These are phyloP conservation scores for Ctenicera cuprea DNA, from an alignment of 2,888 invertebrate species.

Conservation along the genomic window DNA sequence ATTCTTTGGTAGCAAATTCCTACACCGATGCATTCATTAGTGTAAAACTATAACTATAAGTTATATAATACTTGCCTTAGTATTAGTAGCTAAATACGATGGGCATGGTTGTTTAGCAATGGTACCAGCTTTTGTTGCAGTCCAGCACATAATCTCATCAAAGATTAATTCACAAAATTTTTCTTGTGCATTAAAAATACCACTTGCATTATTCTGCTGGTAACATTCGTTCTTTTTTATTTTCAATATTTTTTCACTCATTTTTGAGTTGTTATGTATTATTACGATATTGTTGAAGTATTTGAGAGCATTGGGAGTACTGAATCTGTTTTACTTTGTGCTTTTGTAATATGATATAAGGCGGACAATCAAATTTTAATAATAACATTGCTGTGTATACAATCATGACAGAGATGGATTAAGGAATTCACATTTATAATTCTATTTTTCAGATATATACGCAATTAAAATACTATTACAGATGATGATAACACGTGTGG, in stretches of 20 bases:
- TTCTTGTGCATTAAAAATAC: slow-evolving; percentile 27
- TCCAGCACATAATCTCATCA: slow-evolving; percentile 76
- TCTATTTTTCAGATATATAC: not conserved
- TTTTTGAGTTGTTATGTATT: not conserved
- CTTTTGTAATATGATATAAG: slow-evolving; percentile 43
- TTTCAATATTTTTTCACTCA: slow-evolving; percentile 40
- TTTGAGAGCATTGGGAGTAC: not conserved
- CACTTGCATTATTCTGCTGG: slow-evolving; percentile 18
- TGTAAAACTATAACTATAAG: slow-evolving; percentile 10
- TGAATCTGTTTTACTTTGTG: slow-evolving; percentile 1
- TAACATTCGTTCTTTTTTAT: slow-evolving; percentile 47
- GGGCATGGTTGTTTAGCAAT: slow-evolving; percentile 72
- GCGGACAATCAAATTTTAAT: slow-evolving; percentile 45
- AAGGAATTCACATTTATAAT: slow-evolving; percentile 3
- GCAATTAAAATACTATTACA: not conserved
- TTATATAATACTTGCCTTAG: slow-evolving; percentile 57
- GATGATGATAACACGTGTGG: slow-evolving; percentile 3
- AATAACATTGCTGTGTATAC: slow-evolving; percentile 33
- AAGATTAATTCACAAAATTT: slow-evolving; percentile 71
- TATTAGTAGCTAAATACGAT: slow-evolving; percentile 62
- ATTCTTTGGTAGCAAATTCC: slow-evolving; percentile 72
- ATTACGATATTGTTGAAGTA: not conserved
- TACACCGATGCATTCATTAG: slow-evolving; percentile 55
- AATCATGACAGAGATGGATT: slow-evolving; percentile 45
- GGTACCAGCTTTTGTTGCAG: slow-evolving; percentile 70